Percentiles rank a stretch among this genome's conserved stretches.
phyloP scores from a whole-genome alignment of 2,888 invertebrate genomes.

The Rotaria macrura region DNA sequence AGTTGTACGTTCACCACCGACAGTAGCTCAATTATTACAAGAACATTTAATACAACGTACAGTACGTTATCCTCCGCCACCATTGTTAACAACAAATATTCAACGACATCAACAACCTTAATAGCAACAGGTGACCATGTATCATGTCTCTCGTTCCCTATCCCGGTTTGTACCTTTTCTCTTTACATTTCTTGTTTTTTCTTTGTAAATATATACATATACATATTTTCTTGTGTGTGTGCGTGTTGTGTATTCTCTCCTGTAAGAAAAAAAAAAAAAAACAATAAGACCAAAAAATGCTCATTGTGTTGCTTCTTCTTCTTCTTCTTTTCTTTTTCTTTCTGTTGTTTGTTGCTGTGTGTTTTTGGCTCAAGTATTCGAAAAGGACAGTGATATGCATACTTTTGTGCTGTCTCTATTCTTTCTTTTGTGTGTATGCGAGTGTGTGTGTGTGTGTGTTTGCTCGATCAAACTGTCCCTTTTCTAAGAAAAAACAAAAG shows the following conservation, averaged over 20 bases:
- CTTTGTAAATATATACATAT: background rate
- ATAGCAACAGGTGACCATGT: background rate
- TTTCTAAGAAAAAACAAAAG: background rate
- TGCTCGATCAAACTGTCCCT: background rate
- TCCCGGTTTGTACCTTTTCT: background rate
- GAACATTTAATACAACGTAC: background rate
- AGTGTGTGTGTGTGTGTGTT: background rate
- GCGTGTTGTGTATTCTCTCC: background rate
- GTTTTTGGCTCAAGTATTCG: background rate
- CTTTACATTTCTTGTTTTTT: background rate
- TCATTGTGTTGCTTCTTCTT: background rate
- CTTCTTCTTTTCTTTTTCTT: background rate
- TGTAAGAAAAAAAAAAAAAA: background rate
- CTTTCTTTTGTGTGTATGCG: background rate
- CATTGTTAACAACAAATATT: background rate
- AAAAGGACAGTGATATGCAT: slow-evolving; percentile 3
- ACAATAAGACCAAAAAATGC: background rate
- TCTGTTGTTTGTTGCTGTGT: background rate
- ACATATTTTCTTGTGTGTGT: background rate
- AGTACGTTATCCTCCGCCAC: background rate
- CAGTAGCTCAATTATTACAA: background rate
- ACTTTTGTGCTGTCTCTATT: background rate
- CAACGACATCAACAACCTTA: background rate
- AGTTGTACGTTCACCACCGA: background rate
- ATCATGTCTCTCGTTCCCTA: background rate